phyloP scores from a whole-genome alignment of 2,888 invertebrate species.

The Tipula confusa region DNA sequence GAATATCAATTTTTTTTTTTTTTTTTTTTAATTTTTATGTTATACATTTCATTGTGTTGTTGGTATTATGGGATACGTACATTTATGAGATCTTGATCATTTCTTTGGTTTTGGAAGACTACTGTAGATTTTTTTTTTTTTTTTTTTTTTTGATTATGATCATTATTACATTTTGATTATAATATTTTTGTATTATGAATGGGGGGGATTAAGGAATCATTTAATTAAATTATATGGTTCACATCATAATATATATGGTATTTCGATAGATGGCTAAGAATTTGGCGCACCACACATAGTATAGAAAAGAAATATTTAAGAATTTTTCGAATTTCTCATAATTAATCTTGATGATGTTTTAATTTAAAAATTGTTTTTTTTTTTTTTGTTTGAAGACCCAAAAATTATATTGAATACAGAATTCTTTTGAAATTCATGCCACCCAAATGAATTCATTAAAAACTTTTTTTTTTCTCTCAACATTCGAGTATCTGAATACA shows the following conservation, averaged over 20 bases:
- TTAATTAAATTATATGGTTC: slow-evolving; percentile 25
- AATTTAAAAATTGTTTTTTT: neutral
- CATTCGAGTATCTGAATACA: neutral
- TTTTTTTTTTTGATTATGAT: neutral
- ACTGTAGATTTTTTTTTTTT: neutral
- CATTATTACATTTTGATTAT: slow-evolving; percentile 25
- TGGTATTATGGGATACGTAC: neutral
- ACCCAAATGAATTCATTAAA: slow-evolving; percentile 20
- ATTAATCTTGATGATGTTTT: slow-evolving; percentile 25
- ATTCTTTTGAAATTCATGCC: neutral
- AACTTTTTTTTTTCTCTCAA: neutral
- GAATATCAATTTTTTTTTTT: slow-evolving; percentile 20
- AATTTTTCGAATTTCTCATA: slow-evolving; percentile 3
- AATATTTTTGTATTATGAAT: neutral
- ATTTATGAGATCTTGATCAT: neutral
- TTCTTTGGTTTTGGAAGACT: neutral
- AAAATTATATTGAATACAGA: neutral
- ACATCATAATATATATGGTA: neutral
- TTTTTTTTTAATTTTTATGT: neutral
- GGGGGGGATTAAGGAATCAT: neutral
- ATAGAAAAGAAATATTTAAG: neutral
- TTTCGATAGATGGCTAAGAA: neutral
- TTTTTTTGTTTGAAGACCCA: neutral
- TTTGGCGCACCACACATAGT: neutral
- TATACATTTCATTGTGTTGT: neutral